phyloP scores from a whole-genome alignment of 2,888 invertebrate species.

The Hydroisotoma schaefferi region DNA sequence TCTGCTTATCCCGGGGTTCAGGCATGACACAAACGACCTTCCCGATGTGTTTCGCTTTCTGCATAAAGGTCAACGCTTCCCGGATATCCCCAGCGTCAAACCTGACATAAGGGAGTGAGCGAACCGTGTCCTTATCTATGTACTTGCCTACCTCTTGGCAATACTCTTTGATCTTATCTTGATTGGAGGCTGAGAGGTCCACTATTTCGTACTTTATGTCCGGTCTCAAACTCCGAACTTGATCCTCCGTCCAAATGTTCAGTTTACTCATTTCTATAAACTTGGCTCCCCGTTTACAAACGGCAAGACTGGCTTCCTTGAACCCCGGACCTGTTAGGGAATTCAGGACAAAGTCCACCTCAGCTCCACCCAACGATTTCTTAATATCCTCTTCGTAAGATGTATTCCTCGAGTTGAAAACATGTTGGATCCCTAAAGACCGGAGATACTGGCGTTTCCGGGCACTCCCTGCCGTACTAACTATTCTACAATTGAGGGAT shows the following conservation, averaged over 20 bases:
- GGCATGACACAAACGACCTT: constrained; percentile 17
- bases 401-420: constrained; percentile 29
- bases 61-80: constrained; percentile 26
- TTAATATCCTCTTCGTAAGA: constrained; percentile 23
- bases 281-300: constrained; percentile 9
- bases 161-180: neutral
- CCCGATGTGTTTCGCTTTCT: constrained; percentile 23
- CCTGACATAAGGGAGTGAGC: constrained; percentile 24
- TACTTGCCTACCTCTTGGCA: neutral
- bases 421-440: constrained; percentile 25
- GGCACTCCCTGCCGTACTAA: constrained; percentile 28
- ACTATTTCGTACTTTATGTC: constrained; percentile 20
- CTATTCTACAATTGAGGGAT: constrained; percentile 1
- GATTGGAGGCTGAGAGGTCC: constrained; percentile 17
- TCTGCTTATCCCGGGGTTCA: neutral
- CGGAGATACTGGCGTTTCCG: constrained; percentile 24
- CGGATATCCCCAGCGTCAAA: constrained; percentile 23
- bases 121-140: neutral
- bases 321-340: constrained; percentile 27
- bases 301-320: constrained; percentile 23
- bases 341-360: constrained; percentile 26
- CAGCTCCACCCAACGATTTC: constrained; percentile 14
- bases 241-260: constrained; percentile 20
- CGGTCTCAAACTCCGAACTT: constrained; percentile 17
- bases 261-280: constrained; percentile 35